Evolutionary conservation across 2,797 vertebrate genomes (phyloP).

Genomic region (Mormyrops boulengeri): DNA sequence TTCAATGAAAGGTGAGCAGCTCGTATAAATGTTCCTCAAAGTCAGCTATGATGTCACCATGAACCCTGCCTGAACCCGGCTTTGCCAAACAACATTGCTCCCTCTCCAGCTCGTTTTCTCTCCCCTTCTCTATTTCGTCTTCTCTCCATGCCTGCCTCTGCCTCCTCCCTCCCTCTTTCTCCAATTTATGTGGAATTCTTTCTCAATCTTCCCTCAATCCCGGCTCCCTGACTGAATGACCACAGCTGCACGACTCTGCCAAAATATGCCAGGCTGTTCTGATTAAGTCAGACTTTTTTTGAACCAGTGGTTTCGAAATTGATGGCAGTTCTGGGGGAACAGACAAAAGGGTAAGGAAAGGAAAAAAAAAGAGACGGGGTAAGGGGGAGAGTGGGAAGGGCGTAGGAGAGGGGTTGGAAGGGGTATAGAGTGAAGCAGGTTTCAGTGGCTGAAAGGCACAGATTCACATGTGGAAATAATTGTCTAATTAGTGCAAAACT

Average conservation of each 20-base stretch:
- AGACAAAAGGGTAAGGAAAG: slow-evolving; percentile 44
- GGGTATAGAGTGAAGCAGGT: background rate
- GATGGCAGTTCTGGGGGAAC: slow-evolving; percentile 36
- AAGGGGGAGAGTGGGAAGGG: slow-evolving; percentile 7
- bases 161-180: background rate
- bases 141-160: slow-evolving; percentile 39
- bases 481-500: slow-evolving; percentile 77
- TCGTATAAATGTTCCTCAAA: slow-evolving; percentile 66
- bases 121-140: slow-evolving; percentile 43
- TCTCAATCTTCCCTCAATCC: slow-evolving; percentile 17
- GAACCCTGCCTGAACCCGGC: slow-evolving; percentile 72
- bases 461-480: slow-evolving; percentile 77
- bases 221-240: slow-evolving; percentile 57
- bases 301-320: slow-evolving; percentile 51
- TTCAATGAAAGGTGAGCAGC: slow-evolving; percentile 69
- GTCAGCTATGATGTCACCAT: slow-evolving; percentile 72
- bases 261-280: slow-evolving; percentile 68
- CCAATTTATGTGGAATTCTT: background rate
- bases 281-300: slow-evolving; percentile 68
- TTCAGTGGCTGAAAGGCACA: slow-evolving; percentile 49
- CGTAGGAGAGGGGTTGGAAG: slow-evolving; percentile 46
- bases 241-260: slow-evolving; percentile 49
- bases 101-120: slow-evolving; percentile 42
- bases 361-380: slow-evolving; percentile 12
- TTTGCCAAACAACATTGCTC: slow-evolving; percentile 65